These are phyloP conservation scores for Lampris incognitus DNA, from an alignment of 2,113 vertebrate genomes.

Conservation along the genomic window DNA sequence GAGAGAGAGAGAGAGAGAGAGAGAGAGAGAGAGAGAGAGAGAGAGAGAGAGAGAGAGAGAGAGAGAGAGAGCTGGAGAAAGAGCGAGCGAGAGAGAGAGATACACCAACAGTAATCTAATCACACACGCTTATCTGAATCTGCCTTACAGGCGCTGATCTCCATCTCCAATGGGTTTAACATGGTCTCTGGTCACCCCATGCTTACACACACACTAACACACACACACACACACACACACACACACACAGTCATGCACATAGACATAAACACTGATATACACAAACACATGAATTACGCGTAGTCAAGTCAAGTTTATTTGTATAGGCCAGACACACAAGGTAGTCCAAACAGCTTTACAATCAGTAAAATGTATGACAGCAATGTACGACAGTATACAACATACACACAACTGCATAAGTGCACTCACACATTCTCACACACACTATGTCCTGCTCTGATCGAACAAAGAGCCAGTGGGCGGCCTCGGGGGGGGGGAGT, in stretches of 20 bases:
- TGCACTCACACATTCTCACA: slow-evolving; percentile 8
- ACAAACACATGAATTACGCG: not conserved
- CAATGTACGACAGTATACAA: not conserved
- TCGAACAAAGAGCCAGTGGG: slow-evolving; percentile 1
- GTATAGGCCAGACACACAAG: not conserved
- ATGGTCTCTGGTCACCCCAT: slow-evolving; percentile 5
- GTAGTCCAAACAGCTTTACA: not conserved
- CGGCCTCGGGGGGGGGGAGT: not conserved
- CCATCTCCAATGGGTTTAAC: slow-evolving; percentile 40
- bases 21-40: slow-evolving; percentile 6
- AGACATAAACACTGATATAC: slow-evolving; percentile 7
- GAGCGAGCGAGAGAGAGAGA: not conserved
- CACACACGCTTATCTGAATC: slow-evolving; percentile 52
- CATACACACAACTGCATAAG: not conserved
- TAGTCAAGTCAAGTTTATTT: not conserved
- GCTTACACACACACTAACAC: no score
- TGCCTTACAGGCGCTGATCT: slow-evolving; percentile 47
- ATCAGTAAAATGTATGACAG: not conserved
- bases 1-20: not conserved
- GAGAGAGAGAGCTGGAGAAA: not conserved
- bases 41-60: not conserved
- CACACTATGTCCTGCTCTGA: not conserved
- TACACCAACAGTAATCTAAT: slow-evolving; percentile 53
- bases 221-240: slow-evolving; percentile 5
- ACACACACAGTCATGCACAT: slow-evolving; percentile 4